These are phyloP conservation scores for Potorous gilbertii DNA, from an alignment of 2,797 vertebrate species.

Conservation along the genomic window DNA sequence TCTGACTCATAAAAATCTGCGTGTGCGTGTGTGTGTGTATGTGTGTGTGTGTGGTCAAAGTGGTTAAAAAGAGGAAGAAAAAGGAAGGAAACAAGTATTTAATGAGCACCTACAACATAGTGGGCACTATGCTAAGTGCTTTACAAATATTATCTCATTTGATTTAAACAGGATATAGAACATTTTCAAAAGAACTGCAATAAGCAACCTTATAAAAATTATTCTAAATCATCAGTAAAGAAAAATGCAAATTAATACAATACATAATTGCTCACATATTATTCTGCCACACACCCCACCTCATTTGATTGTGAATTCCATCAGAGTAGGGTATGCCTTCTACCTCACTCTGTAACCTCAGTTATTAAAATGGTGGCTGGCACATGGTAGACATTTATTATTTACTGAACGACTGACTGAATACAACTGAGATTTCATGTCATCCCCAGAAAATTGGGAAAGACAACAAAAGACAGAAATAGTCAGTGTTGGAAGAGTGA, in stretches of 20 bases:
- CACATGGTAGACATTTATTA: background rate
- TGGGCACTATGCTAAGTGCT: background rate
- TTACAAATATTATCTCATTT: background rate
- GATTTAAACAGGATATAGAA: background rate
- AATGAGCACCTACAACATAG: background rate
- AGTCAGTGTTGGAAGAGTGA: background rate
- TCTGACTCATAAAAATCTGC: background rate
- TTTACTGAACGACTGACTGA: background rate
- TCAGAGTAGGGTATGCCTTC: too few species aligned
- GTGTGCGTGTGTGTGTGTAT: background rate
- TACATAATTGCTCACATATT: background rate
- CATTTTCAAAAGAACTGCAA: background rate
- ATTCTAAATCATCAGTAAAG: background rate
- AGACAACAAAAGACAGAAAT: background rate
- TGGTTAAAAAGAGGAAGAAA: background rate
- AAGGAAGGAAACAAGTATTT: background rate
- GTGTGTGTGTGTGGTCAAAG: background rate
- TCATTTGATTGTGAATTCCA: background rate
- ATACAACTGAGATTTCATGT: background rate
- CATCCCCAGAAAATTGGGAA: background rate
- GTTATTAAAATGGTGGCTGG: background rate
- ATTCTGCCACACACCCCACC: background rate
- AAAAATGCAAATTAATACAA: background rate
- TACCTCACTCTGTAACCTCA: background rate
- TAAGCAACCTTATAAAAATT: background rate